Evolutionary conservation across 2,888 invertebrate species (phyloP), one percentile per base, ranked within the genome.

Genomic region (Beris morrisii): DNA sequence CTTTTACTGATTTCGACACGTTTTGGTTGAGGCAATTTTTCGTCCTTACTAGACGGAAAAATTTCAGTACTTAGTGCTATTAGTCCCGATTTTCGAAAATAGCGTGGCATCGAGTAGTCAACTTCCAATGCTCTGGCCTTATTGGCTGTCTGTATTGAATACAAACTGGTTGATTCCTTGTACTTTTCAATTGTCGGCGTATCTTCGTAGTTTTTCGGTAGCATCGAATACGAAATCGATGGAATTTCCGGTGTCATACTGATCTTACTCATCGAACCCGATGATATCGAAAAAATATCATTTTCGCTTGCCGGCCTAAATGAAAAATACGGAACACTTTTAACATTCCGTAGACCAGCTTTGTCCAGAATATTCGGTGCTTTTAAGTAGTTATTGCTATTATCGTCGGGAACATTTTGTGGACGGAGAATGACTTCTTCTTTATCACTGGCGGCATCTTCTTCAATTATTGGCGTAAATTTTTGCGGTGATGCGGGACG

Each of bases 21-120:
- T 5, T 77, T 74, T 0, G 75, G 72, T 45, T 74, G 59, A 38
- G 43, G 55, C 44, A 63, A 48, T 43, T 30, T 65, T 1, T 72
- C 75, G 2, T 74, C 71, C 45, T 73, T 67, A 0, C 50, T 56
- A 6, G 56, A 13, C 7, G 56, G 32, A 22, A 72, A 54, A 71
- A 69, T 72, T 65, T 80, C 79, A 2, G 70, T 74, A 58, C 80
- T 81, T 64, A 79, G 77, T 1, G 80, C 73, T 13, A 79, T 72
- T 68, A 78, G 73, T 32, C 76, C 78, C 1, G 81, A 76, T 2
- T 82, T 78, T 0, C 86, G 83, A 70, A 85, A 87, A 71, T 86
- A 86, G 67, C 87, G 79, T 0, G 87, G 87, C 87, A 87, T 87
- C 22, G 86, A 85, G 64, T 83, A 86, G 70, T 87, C 87, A 13